Percentiles rank a stretch among this genome's conserved stretches.
phyloP scores from a whole-genome alignment of 1,140 invertebrate genomes.

The Coenobita brevimanus region DNA sequence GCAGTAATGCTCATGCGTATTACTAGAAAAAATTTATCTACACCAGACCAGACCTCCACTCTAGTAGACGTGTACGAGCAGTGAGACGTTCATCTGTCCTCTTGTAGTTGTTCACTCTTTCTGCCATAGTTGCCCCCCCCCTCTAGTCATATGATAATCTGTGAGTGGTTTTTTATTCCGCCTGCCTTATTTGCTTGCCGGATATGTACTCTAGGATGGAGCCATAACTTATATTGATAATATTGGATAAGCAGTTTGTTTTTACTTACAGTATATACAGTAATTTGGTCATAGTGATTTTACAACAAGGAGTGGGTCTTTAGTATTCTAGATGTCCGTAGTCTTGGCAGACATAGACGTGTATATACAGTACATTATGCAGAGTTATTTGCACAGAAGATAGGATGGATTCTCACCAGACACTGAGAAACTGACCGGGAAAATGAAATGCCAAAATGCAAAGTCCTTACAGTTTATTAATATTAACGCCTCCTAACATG shows the following conservation, averaged over 20 bases:
- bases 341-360: too few species aligned
- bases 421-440: too few species aligned
- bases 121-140: constrained; percentile 5
- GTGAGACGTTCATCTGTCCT: constrained; percentile 23
- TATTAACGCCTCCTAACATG: too few species aligned
- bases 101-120: constrained; percentile 6
- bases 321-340: too few species aligned
- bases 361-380: too few species aligned
- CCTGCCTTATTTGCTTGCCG: constrained; percentile 34
- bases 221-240: background rate
- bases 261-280: background rate
- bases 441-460: too few species aligned
- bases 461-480: background rate
- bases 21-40: too few species aligned
- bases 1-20: too few species aligned
- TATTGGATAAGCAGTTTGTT: background rate
- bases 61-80: constrained; percentile 23
- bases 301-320: background rate
- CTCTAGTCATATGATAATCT: constrained; percentile 9
- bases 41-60: constrained; percentile 1
- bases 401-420: too few species aligned
- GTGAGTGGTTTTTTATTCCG: constrained; percentile 13
- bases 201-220: constrained; percentile 47
- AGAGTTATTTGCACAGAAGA: too few species aligned
- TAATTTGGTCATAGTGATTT: background rate